Base-by-base conservation (phyloP, 2,888 invertebrate genomes). In the Epicampocera succincta region DNA sequence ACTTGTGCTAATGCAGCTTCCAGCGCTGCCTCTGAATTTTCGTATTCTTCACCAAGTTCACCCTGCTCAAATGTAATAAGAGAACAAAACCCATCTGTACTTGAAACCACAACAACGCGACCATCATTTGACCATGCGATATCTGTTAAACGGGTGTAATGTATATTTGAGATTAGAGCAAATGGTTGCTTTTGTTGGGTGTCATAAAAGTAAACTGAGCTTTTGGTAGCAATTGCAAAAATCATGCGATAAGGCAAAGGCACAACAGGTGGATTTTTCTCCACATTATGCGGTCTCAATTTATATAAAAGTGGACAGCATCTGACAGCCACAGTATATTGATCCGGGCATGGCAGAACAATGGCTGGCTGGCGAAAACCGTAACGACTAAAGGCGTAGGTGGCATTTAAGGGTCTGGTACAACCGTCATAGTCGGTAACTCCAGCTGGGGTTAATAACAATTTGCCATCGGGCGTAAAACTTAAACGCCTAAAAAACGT, bases 371-470 rank as follows among this genome's bases (percentile, higher is more conserved):
- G 93, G 90, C 94, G 94, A 38, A 94, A 90, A 8, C 92, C 92
- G 84, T 93, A 92, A 88, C 94, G 92, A 0, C 93, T 93, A 83
- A 93, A 94, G 46, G 93, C 92, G 76, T 93, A 93, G 0, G 93
- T 92, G 5, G 93, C 92, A 85, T 91, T 92, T 1, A 93, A 88
- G 0, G 93, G 92, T 85, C 94, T 94, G 13, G 92, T 89, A n/a
- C 93, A 93, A 66, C 94, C 94, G 56, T 94, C 94, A 0, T 93
- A 92, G 87, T 96, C 96, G 0, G 97, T 92, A 71, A 95, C 93
- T 0, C 98, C 99, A 0, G 97, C 95, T 0, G 99, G 99, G 0
- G 96, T 95, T n/a, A 99, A 93, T 21, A 99, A 91, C 58, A 99
- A 91, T 87, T 95, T 93, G 0, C 99, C 99, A 90, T 98, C 98